Evolutionary conservation across 2,113 vertebrate species (phyloP), one percentile per base, ranked within the genome.

Genomic region (Dicerorhinus sumatrensis): DNA sequence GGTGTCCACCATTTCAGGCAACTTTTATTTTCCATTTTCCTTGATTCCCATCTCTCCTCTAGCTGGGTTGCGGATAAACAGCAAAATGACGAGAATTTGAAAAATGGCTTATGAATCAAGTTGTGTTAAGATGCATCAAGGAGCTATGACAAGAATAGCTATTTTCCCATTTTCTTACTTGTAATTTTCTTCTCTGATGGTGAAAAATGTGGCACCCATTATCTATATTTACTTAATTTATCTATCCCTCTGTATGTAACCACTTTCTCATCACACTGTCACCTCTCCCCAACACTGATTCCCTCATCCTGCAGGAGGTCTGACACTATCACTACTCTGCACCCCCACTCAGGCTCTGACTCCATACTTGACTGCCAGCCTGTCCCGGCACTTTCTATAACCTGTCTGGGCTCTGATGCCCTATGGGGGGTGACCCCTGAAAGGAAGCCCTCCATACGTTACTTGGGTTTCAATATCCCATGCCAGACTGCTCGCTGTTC

Each of bases 21-120:
- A 21, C 48, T 39, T 69, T 90, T 80, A 13, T 94, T 80, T 62
- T 70, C 63, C 58, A 0, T 21, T 75, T 67, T 58, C 56, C 23
- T 82, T 54, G 39, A 51, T 62, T 36, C 9, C 39, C 3, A 14
- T 2, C 16, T 31, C 3, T 31, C 1, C n/a, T 6, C 9, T 2
- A 31, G 0, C 8, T 76, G 42, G 10, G 73, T 51, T 54, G 4
- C 16, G 5, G 21, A 39, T 60, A 48, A 46, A 23, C 27, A 88
- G 25, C 25, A 87, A 91, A 79, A 70, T 93, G 42, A 88, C 20
- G 73, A 79, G 56, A 83, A 79, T 75, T 82, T 83, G 29, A 96
- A 94, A 96, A 56, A 11, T 60, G 48, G 23, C 2, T 23, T 89
- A 48, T 46, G 73, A 84, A 67, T 82, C 67, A 82, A 31, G n/a